These are phyloP conservation scores for Silurus asotus DNA, from an alignment of 2,113 vertebrate genomes.

Conservation along the genomic window DNA sequence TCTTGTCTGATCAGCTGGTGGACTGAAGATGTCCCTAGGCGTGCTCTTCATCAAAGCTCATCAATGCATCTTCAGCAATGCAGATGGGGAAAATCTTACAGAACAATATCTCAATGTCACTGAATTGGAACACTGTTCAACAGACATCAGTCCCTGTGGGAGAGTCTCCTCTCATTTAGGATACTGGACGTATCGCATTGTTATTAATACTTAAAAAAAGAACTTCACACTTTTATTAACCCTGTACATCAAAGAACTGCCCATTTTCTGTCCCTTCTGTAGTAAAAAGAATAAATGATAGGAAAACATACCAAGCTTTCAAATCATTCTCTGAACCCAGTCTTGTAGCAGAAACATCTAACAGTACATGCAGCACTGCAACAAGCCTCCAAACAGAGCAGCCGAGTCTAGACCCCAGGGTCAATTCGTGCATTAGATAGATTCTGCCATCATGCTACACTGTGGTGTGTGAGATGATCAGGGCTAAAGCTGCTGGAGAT, in stretches of 20 bases:
- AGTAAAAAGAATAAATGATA: background rate
- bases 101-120: conserved; percentile 54
- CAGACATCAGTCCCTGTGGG: conserved; percentile 28
- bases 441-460: conserved; percentile 7
- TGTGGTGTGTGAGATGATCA: conserved; percentile 39
- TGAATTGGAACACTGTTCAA: conserved; percentile 22
- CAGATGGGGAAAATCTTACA: conserved; percentile 37
- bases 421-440: conserved; percentile 54
- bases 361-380: conserved; percentile 59
- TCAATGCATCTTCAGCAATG: conserved; percentile 18
- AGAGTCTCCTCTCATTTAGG: conserved; percentile 15
- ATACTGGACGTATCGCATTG: conserved; percentile 20
- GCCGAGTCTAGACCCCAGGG: conserved; percentile 48
- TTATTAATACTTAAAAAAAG: background rate
- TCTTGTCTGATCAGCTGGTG: conserved; percentile 28
- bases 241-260: conserved; percentile 2
- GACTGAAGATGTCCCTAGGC: conserved; percentile 41
- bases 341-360: conserved; percentile 39
- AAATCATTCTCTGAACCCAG: conserved; percentile 46
- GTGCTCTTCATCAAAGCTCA: conserved; percentile 38
- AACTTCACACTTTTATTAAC: conserved; percentile 34
- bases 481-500: conserved; percentile 33
- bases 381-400: conserved; percentile 63
- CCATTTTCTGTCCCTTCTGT: background rate
- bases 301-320: conserved; percentile 43